Evolutionary conservation across 2,797 vertebrate species (phyloP).

Genomic region (Margarornis squamiger): DNA sequence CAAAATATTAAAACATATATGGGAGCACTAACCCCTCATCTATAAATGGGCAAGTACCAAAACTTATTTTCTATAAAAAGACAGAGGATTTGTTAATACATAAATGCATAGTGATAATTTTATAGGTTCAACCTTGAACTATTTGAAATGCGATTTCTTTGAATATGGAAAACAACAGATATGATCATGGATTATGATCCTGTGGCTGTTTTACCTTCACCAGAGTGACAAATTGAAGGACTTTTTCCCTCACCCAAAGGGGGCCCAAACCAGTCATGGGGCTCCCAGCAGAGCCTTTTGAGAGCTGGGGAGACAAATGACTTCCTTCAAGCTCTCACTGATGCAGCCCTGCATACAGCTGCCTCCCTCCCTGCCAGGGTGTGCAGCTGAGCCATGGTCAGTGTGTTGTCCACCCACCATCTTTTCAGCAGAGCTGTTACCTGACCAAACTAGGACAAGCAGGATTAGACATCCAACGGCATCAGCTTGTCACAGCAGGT

Average conservation of each 20-base stretch:
- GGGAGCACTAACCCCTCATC: not conserved
- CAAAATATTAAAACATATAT: not conserved
- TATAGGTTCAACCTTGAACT: not conserved
- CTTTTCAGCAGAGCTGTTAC: not conserved
- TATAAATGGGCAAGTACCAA: not conserved
- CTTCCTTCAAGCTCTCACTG: not conserved
- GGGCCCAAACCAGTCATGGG: not conserved
- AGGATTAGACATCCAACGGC: not conserved
- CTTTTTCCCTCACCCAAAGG: not conserved
- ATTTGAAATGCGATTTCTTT: not conserved
- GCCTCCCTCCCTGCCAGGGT: not conserved
- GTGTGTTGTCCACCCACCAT: accelerated
- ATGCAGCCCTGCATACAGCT: not conserved
- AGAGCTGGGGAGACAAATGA: not conserved
- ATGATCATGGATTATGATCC: not conserved
- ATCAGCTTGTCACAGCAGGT: not conserved
- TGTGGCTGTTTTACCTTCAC: not conserved
- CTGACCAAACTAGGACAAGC: not conserved
- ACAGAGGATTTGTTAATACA: not conserved
- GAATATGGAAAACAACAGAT: not conserved
- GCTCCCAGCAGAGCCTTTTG: not conserved
- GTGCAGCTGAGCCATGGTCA: not conserved
- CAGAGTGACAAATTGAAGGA: not conserved
- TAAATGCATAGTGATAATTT: not conserved
- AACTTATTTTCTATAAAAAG: not conserved